A percentile compares a stretch with the other conserved stretches of the same genome.
Evolutionary conservation across 2,888 invertebrate species (phyloP).

Genomic region (Mantis religiosa): DNA sequence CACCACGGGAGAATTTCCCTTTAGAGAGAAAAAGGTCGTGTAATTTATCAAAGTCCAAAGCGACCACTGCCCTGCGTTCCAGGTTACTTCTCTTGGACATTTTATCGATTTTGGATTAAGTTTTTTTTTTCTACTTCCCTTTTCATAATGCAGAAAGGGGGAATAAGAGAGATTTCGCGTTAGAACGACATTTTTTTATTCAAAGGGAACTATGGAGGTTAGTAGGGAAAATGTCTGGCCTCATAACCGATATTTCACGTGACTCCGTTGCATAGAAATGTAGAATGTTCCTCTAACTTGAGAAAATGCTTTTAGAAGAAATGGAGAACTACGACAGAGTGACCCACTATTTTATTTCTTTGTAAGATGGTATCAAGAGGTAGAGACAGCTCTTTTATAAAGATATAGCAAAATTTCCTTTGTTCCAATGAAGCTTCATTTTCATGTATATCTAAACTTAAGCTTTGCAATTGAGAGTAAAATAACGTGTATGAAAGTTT

Average conservation of each 20-base stretch:
- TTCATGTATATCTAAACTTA: no score
- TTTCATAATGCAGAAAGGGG: neutral
- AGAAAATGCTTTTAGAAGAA: no score
- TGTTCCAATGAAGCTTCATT: no score
- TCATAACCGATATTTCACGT: neutral
- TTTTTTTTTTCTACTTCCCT: neutral
- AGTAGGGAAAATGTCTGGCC: neutral
- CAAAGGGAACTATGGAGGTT: neutral
- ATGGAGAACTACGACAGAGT: no score
- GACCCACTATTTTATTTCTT: no score
- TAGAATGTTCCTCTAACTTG: neutral
- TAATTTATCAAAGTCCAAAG: neutral
- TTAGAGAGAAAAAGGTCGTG: neutral
- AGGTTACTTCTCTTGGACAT: neutral
- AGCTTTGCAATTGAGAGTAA: no score
- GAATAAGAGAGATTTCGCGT: neutral
- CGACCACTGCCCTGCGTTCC: neutral
- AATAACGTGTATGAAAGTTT: no score
- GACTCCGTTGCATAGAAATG: neutral
- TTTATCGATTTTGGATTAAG: conserved; percentile 13
- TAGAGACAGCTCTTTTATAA: no score
- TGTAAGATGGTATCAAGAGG: no score
- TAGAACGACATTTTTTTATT: neutral
- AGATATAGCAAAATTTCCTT: no score
- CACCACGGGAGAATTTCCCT: neutral